Conservation (phyloP, 2,113 vertebrate genomes). For the Pseudorasbora parva region DNA sequence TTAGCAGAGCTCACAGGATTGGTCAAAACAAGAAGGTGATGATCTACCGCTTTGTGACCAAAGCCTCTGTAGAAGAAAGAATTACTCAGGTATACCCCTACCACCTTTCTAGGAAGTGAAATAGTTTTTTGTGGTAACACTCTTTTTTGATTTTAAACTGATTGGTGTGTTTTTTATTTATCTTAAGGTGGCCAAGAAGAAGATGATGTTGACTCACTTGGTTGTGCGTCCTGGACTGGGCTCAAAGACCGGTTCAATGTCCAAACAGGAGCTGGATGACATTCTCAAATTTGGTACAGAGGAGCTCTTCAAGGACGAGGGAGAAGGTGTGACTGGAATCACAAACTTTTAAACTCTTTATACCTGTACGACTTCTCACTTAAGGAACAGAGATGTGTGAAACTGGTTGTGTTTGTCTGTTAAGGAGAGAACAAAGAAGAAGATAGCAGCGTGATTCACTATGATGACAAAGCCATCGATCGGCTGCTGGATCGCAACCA, state of each 20-base stretch:
- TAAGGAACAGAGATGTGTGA: not conserved
- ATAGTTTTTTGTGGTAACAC: not conserved
- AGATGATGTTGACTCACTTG: constrained; percentile 98
- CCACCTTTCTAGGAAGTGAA: not conserved
- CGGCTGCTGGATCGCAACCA: constrained; percentile 92
- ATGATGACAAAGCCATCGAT: constrained; percentile 94
- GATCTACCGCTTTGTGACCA: constrained; percentile 98
- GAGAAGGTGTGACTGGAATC: constrained; percentile 59
- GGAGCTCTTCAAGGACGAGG: constrained; percentile 92
- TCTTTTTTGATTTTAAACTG: not conserved
- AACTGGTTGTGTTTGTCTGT: constrained; percentile 3
- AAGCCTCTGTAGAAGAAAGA: constrained; percentile 94
- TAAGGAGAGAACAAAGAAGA: constrained; percentile 93
- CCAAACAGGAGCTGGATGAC: constrained; percentile 96
- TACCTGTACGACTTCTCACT: not conserved
- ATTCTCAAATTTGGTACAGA: constrained; percentile 98
- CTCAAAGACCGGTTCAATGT: constrained; percentile 98
- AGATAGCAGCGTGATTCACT: constrained; percentile 95
- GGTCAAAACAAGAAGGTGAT: constrained; percentile 98
- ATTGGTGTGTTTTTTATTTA: not conserved
- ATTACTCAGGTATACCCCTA: constrained; percentile 88
- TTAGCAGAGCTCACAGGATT: constrained; percentile 97
- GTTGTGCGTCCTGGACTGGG: constrained; percentile 94
- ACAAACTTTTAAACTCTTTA: not conserved
- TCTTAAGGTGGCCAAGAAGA: constrained; percentile 91